Conservation (phyloP, 2,797 vertebrate genomes). For the Gallinago solitaria region DNA sequence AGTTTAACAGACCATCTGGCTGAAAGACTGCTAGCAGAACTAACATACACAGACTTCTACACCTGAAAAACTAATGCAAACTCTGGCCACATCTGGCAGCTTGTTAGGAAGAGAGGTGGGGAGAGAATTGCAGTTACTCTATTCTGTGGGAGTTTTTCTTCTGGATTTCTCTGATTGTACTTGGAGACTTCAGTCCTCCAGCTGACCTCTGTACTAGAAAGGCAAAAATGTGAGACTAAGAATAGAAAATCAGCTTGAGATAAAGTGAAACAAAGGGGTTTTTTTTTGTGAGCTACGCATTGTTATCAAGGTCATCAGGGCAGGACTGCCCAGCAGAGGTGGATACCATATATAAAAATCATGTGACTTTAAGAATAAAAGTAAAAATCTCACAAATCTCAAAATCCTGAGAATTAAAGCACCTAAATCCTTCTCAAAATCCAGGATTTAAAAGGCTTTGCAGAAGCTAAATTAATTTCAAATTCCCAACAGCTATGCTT, state of each 20-base stretch:
- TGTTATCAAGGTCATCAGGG: background rate
- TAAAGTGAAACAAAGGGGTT: background rate
- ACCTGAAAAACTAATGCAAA: constrained; percentile 9
- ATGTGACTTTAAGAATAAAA: background rate
- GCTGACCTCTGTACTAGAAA: constrained; percentile 10
- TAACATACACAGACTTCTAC: background rate
- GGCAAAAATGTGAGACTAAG: background rate
- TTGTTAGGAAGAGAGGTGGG: background rate
- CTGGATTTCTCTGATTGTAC: background rate
- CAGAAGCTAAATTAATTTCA: background rate
- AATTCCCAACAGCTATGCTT: background rate
- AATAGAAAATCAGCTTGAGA: background rate
- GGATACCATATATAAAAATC: background rate
- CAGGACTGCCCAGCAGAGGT: background rate
- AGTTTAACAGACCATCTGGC: background rate
- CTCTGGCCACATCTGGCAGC: background rate
- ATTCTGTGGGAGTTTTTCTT: background rate
- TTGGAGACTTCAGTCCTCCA: background rate
- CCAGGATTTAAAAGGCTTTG: constrained; percentile 6
- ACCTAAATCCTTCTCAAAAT: background rate
- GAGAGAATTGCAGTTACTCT: background rate
- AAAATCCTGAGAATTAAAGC: background rate
- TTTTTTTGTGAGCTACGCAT: background rate
- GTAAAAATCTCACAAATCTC: background rate
- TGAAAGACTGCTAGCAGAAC: background rate